These are phyloP conservation scores for Gnatocerus cornutus DNA, from an alignment of 2,888 invertebrate species.

Conservation along the genomic window DNA sequence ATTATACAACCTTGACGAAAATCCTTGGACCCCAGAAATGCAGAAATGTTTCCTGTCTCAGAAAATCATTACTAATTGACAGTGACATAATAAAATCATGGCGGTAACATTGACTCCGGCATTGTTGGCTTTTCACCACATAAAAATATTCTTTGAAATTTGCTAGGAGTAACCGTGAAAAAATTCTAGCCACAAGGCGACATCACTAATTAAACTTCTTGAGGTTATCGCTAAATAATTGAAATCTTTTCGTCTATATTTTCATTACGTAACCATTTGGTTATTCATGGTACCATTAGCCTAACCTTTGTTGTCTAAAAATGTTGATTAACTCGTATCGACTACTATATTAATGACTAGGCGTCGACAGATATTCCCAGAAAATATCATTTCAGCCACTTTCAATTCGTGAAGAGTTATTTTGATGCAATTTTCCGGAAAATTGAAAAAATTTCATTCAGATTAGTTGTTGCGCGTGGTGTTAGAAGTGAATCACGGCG, in stretches of 20 bases:
- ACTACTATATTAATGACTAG: too few relatives aligned
- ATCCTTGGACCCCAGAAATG: constrained; percentile 23
- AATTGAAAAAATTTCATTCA: too few relatives aligned
- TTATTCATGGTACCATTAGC: background rate
- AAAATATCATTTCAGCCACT: too few relatives aligned
- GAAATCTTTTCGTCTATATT: background rate
- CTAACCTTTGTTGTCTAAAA: constrained; percentile 11
- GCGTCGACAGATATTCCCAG: too few relatives aligned
- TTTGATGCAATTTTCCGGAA: too few relatives aligned
- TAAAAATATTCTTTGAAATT: background rate
- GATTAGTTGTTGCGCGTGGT: too few relatives aligned
- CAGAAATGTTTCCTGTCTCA: constrained; percentile 13
- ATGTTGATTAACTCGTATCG: constrained; percentile 10
- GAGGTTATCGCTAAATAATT: background rate
- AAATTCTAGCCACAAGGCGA: constrained; percentile 15
- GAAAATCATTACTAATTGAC: constrained; percentile 5
- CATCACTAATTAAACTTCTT: constrained; percentile 1
- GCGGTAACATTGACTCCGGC: background rate
- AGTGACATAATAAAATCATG: background rate
- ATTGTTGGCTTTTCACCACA: background rate
- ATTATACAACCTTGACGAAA: constrained; percentile 17
- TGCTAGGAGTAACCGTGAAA: constrained; percentile 2
- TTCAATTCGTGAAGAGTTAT: too few relatives aligned
- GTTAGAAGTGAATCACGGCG: constrained; percentile 8
- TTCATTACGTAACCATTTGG: constrained; percentile 1